Evolutionary conservation across 2,888 invertebrate species (phyloP), one percentile per base, ranked within the genome.

Genomic region (Zaprionus lineosus): DNA sequence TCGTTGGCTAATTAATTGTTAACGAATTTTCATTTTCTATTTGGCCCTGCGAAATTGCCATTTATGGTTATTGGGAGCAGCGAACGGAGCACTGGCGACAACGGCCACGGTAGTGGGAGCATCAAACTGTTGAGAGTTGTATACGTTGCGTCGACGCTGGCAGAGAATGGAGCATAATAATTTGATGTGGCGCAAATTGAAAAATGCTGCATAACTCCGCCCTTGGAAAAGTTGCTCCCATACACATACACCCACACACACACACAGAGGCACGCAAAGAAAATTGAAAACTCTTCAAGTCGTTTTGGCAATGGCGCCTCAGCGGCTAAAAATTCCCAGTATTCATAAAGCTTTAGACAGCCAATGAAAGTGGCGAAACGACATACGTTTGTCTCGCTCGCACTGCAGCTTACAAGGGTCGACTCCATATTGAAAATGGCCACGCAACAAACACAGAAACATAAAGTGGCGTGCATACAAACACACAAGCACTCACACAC

Each of bases 201-300:
- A 86, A 84, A 86, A 83, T 75, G 71, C 73, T 64, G 74, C 77
- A 83, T 86, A 86, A 87, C 89, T 88, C 89, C 88, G 88, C 89
- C 88, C 85, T 78, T 69, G 68, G 68, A 81, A 79, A 76, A 68
- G 62, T 67, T 50, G 39, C 53, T 12, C 46, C 26, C 50, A n/a
- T n/a, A 58, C 52, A 48, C 43, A 50, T 39, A 39, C 53, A 29
- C 37, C 51, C 44, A 50, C 24, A 50, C 41, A 31, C 18, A 34
- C n/a, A 29, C 26, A 44, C 28, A 41, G 8, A 43, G 18, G 14
- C 12, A 33, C 46, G 39, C 60, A 43, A 81, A 78, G 84, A 82
- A 77, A 82, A 78, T 84, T 77, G 84, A 84, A 84, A 84, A 78
- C 70, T 63, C 82, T 81, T 79, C 65, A 78, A 79, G 83, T 82